Conservation (phyloP, 2,888 invertebrate genomes). For the Junonia oenone region DNA sequence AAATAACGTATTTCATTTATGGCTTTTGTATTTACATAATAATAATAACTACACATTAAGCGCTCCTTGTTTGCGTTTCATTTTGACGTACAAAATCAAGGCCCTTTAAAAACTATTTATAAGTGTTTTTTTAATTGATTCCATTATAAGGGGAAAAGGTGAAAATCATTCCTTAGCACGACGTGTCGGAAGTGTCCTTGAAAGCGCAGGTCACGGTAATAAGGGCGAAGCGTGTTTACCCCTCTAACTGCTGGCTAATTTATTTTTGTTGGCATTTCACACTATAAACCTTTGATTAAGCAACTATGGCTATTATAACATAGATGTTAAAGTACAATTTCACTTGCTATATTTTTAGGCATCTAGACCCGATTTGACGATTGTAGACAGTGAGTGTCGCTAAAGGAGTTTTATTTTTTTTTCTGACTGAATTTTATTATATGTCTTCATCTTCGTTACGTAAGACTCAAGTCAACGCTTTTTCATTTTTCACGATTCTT, state of each 20-base stretch:
- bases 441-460: neutral
- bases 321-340: neutral
- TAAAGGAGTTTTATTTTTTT: neutral
- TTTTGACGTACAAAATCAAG: no score
- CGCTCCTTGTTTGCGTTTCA: no score
- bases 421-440: neutral
- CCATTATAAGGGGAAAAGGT: neutral
- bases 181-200: conserved; percentile 37
- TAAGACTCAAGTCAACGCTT: neutral
- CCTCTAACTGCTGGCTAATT: conserved; percentile 32
- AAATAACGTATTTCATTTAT: no score
- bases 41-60: no score
- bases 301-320: neutral
- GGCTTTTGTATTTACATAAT: no score
- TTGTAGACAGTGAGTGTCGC: neutral
- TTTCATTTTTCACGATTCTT: neutral
- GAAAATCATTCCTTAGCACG: neutral
- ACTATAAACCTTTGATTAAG: neutral
- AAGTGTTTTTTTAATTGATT: neutral
- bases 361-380: neutral
- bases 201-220: conserved; percentile 49
- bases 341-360: neutral
- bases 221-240: conserved; percentile 28
- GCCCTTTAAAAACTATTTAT: no score
- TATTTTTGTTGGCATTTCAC: conserved; percentile 21